Conservation (phyloP, 2,888 invertebrate genomes). For the Biston stratarius region DNA sequence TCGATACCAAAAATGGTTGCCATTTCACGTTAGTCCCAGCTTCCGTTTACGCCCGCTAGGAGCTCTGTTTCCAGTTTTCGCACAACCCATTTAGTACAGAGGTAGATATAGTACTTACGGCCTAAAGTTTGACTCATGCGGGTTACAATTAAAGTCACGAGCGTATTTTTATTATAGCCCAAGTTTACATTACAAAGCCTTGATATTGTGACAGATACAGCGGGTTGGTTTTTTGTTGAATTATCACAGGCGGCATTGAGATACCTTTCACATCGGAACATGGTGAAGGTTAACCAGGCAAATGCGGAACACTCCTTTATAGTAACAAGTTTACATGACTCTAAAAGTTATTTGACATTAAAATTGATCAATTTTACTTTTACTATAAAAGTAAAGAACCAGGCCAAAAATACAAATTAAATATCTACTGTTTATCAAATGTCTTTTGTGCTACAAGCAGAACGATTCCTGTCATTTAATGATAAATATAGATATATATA, state of each 20-base stretch:
- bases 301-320: slow-evolving; percentile 35
- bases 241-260: slow-evolving; percentile 35
- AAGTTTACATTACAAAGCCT: slow-evolving; percentile 32
- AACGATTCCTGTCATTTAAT: too few relatives aligned
- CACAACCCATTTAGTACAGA: too few relatives aligned
- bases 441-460: too few relatives aligned
- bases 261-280: slow-evolving; percentile 41
- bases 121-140: slow-evolving; percentile 1
- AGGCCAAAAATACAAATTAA: too few relatives aligned
- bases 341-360: slow-evolving; percentile 2
- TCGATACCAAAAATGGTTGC: too few relatives aligned
- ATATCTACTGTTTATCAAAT: too few relatives aligned
- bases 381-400: too few relatives aligned
- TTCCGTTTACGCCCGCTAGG: too few relatives aligned
- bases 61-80: too few relatives aligned
- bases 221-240: slow-evolving; percentile 37
- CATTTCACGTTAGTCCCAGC: too few relatives aligned
- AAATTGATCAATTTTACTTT: not conserved
- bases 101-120: not conserved
- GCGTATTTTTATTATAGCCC: slow-evolving; percentile 17
- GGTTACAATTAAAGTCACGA: slow-evolving; percentile 17
- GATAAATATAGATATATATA: too few relatives aligned
- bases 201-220: slow-evolving; percentile 45
- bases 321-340: slow-evolving; percentile 7
- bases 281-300: slow-evolving; percentile 35